Evolutionary conservation across 1,140 invertebrate species (phyloP), one percentile per base, ranked within the genome.

Genomic region (Polyergus mexicanus): DNA sequence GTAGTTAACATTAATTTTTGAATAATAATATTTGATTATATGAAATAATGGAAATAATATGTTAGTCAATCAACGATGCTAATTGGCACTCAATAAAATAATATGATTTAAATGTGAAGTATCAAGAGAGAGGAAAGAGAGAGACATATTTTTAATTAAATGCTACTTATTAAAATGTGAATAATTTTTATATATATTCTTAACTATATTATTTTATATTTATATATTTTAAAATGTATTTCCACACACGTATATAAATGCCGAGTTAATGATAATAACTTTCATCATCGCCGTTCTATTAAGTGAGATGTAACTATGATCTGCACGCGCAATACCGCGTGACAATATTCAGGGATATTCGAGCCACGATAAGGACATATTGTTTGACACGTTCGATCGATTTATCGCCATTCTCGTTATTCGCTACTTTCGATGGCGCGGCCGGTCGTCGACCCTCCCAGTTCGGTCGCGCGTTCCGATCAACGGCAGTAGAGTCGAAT

Each of bases 351-450:
- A 56, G 51, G 51, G 13, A 58, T 69, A 81, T 76, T 88, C 51
- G 58, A 60, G 62, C 66, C 19, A 60, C 71, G 89, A 90, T 85
- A 81, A 89, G 89, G 86, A 89, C 81, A 85, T 75, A 90, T 90
- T 90, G 89, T 90, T 86, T 69, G 86, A 88, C 71, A 77, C 76
- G 76, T 88, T 66, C 66, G 69, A 78, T 58, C 65, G 69, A 80
- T 60, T 86, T 81, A 68, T 83, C 72, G 76, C 32, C 28, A 66
- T 58, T 58, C 71, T 88, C 86, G 86, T 89, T 89, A 88, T 56
- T 63, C 76, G 81, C 68, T 89, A 87, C 75, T 90, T 89, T 85
- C 78, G 54, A 86, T 69, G 71, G 66, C 58, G 78, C 68, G 58
- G 35, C 74, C 66, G 85, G 58, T 83, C 85, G 76, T 85, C 81